Percentiles rank a stretch among this genome's conserved stretches.
These are phyloP conservation scores for Diachasma alloeum DNA, from an alignment of 1,140 invertebrate species.

Conservation along the genomic window DNA sequence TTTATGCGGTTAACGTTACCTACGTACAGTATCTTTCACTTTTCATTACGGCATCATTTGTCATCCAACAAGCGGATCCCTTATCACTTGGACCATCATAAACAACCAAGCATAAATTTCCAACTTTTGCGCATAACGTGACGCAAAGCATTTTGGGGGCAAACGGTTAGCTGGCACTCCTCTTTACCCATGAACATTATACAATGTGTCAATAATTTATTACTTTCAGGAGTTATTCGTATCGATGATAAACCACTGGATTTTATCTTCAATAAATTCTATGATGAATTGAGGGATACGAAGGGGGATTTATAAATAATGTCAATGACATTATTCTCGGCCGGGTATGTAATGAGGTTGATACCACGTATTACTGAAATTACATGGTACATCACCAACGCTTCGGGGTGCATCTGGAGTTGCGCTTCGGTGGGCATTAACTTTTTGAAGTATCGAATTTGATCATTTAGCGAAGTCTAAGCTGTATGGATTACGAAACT, in stretches of 20 bases:
- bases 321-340: background rate
- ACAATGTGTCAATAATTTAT: conserved; percentile 55
- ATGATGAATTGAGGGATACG: background rate
- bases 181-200: background rate
- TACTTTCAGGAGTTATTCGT: conserved; percentile 58
- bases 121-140: conserved; percentile 66
- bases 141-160: conserved; percentile 60
- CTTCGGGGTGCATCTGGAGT: too few species aligned
- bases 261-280: conserved; percentile 30
- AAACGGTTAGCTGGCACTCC: too few species aligned
- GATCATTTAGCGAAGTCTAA: too few species aligned
- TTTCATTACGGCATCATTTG: conserved; percentile 67
- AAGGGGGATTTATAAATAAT: background rate
- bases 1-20: conserved; percentile 58
- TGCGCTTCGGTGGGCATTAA: too few species aligned
- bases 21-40: conserved; percentile 65
- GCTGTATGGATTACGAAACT: too few species aligned
- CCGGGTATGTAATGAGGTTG: too few species aligned
- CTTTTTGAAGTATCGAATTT: too few species aligned
- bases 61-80: conserved; percentile 63
- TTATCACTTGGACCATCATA: conserved; percentile 65
- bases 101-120: conserved; percentile 66
- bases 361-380: too few species aligned
- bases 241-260: conserved; percentile 44
- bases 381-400: too few species aligned